A percentile compares a stretch with the other conserved stretches of the same genome.
phyloP scores from a whole-genome alignment of 64 coral and sea anemone genomes.

The Trachythela sp. region DNA sequence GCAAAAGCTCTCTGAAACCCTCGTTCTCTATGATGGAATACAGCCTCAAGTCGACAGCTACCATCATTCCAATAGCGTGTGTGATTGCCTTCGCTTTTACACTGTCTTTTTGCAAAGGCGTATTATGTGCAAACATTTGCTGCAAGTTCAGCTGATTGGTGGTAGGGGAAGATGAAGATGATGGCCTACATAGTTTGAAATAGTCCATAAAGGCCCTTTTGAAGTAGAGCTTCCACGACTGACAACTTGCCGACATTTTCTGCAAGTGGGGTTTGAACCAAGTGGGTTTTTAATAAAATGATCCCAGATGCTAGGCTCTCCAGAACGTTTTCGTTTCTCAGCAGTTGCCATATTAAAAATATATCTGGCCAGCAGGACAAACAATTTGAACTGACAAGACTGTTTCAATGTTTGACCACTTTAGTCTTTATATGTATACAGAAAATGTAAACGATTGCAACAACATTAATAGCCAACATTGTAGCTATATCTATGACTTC shows the following conservation, averaged over 20 bases:
- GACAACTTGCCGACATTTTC: not conserved
- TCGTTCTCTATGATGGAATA: not conserved
- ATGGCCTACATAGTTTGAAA: not conserved
- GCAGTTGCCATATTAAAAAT: not conserved
- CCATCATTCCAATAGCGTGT: not conserved
- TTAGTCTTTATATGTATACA: no score
- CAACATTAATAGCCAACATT: no score
- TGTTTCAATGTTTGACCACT: no score
- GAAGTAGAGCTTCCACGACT: not conserved
- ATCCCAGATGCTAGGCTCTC: not conserved
- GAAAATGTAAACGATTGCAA: no score
- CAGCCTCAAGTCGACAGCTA: not conserved
- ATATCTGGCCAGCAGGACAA: not conserved
- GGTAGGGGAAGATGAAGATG: not conserved
- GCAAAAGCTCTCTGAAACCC: no score
- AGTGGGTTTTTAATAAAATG: not conserved
- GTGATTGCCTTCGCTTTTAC: not conserved
- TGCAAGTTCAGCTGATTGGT: not conserved
- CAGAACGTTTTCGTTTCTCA: not conserved
- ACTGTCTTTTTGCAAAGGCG: not conserved
- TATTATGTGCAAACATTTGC: not conserved
- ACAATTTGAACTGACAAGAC: not conserved
- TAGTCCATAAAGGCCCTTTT: not conserved
- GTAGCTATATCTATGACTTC: no score
- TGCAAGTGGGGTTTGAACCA: conserved; percentile 3